Base-by-base conservation (phyloP, 1,140 invertebrate species). In the Camponotus vicinus region DNA sequence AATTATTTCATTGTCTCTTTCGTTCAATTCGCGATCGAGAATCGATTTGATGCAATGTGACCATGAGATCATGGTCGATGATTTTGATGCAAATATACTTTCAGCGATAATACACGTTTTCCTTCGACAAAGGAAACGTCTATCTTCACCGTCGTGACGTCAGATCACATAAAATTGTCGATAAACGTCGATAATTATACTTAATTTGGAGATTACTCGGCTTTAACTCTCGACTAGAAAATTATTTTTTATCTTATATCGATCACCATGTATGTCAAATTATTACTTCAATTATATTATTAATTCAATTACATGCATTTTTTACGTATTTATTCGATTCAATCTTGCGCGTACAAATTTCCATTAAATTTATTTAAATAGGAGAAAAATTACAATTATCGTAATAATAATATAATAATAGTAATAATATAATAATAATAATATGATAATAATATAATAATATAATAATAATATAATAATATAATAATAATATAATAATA, bases 111-210 rank as follows among this genome's bases (percentile, higher is more conserved):
- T 8, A 27, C 15, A 3, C 7, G 11, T 15, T 9, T 55, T 69
- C 2, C 45, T 42, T 42, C 49, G 49, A 13, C 13, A 2, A n/a
- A 27, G n/a, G n/a, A 73, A 37, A 5, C 37, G 27, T 40, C 61
- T 83, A 83, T 83, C 79, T 61, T 45, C 9, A 18, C 9, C 3
- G 0, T 82, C 3, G 0, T 82, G 67, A 71, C 52, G 78, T 73
- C 67, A 71, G 37, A 45, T 15, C 42, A n/a, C 37, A 18, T 2
- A 57, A 37, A 9, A 37, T 63, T 34, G 8, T 13, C 34, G 45
- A 42, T 59, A 45, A 27, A 71, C 37, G n/a, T 57, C 21, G 13
- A 71, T 27, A 45, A 18, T 27, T 55, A 52, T 9, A 37, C 37
- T 57, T 71, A 45, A 71, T 71, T 82, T 73, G 67, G n/a, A 73